Percentiles rank a stretch among this genome's conserved stretches.
phyloP scores from a whole-genome alignment of 2,888 invertebrate species.

The Cantharis rufa region DNA sequence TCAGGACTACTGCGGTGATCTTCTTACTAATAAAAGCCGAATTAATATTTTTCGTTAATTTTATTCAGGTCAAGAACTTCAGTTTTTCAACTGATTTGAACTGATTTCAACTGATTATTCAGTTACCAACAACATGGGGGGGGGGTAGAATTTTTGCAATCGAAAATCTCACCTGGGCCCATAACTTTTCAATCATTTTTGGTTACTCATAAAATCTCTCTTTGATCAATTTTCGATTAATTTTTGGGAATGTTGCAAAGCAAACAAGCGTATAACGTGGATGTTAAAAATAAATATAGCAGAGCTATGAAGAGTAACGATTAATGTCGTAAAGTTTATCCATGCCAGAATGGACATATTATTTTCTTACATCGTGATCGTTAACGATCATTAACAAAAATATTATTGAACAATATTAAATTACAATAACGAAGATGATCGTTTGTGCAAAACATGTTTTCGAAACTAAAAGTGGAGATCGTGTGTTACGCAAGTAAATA shows the following conservation, averaged over 20 bases:
- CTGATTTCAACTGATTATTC: no score
- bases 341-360: not conserved
- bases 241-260: not conserved
- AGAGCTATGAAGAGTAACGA: not conserved
- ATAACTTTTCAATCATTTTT: no score
- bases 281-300: not conserved
- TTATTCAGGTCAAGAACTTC: no score
- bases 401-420: not conserved
- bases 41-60: no score
- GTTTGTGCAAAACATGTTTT: not conserved
- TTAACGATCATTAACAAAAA: conserved; percentile 2
- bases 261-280: not conserved
- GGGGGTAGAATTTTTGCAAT: no score
- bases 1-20: no score
- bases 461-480: conserved; percentile 14
- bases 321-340: not conserved
- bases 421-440: not conserved
- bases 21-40: no score
- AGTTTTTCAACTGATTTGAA: no score
- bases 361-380: not conserved
- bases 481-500: conserved; percentile 33
- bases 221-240: no score
- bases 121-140: no score
- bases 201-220: no score
- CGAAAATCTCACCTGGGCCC: no score